A percentile compares a stretch with the other conserved stretches of the same genome.
Evolutionary conservation across 2,113 vertebrate genomes (phyloP).

Genomic region (Tragelaphus strepsiceros): DNA sequence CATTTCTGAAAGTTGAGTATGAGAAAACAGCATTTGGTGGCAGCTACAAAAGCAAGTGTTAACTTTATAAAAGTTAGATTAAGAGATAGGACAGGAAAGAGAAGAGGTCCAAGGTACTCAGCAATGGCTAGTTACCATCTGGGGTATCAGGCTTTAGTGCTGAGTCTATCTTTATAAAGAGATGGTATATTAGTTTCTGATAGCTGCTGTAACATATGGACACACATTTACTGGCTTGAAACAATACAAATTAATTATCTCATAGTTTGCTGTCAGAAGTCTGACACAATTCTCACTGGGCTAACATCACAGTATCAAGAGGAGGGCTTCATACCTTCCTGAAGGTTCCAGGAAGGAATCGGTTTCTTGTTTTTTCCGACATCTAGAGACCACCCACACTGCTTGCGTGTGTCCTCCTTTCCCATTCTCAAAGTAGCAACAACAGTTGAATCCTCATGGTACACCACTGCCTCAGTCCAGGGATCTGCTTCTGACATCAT

Average conservation of each 20-base stretch:
- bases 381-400: neutral
- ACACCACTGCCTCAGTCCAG: neutral
- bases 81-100: neutral
- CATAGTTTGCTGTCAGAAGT: neutral
- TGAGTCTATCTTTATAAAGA: neutral
- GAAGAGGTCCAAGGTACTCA: neutral
- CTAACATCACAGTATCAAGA: neutral
- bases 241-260: neutral
- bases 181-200: neutral
- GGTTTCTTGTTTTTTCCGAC: neutral
- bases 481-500: neutral
- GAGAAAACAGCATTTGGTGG: neutral
- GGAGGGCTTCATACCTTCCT: neutral
- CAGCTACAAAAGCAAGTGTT: neutral
- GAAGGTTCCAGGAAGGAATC: neutral
- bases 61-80: neutral
- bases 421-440: neutral
- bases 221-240: neutral
- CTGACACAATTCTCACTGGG: neutral
- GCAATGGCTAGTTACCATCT: neutral
- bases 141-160: neutral
- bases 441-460: neutral
- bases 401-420: neutral
- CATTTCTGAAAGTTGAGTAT: neutral
- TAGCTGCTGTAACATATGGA: neutral